phyloP scores from a whole-genome alignment of 30 jellyfish, hydroid and myxozoan genomes.

The Calvadosia cruxmelitensis region DNA sequence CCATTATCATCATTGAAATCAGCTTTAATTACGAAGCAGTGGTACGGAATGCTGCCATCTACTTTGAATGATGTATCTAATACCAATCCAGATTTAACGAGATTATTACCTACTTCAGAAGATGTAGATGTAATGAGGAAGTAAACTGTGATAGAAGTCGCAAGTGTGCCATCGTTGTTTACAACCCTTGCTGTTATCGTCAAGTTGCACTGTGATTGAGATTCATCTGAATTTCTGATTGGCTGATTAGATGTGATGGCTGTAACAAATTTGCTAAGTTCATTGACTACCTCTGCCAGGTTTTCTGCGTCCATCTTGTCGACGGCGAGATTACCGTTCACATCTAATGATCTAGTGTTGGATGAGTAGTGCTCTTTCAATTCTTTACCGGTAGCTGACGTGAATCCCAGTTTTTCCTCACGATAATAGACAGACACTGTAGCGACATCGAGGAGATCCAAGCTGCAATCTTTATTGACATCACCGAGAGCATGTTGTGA shows the following conservation, averaged over 20 bases:
- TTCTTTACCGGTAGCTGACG: slow-evolving; percentile 19
- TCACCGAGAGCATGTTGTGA: slow-evolving; percentile 34
- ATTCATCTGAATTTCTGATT: background rate
- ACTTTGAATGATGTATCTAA: too few relatives aligned
- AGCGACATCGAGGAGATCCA: slow-evolving; percentile 62
- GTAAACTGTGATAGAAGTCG: background rate
- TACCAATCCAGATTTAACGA: background rate
- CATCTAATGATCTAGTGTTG: background rate
- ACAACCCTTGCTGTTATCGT: background rate
- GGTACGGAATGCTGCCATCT: background rate
- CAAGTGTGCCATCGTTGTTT: background rate
- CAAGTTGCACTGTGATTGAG: too few relatives aligned
- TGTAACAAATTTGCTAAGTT: background rate
- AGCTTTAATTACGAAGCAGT: background rate
- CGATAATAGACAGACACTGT: slow-evolving; percentile 41
- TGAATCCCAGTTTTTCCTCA: slow-evolving; percentile 18
- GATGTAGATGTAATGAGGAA: background rate
- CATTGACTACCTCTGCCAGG: background rate
- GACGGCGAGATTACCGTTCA: background rate
- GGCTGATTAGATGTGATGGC: background rate
- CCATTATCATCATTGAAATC: background rate
- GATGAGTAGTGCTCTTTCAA: slow-evolving; percentile 2
- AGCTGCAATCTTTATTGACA: slow-evolving; percentile 49
- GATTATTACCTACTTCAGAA: too few relatives aligned
- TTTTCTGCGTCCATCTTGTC: background rate